These are phyloP conservation scores for Lepidothrix coronata DNA, from an alignment of 2,113 vertebrate species.

Conservation along the genomic window DNA sequence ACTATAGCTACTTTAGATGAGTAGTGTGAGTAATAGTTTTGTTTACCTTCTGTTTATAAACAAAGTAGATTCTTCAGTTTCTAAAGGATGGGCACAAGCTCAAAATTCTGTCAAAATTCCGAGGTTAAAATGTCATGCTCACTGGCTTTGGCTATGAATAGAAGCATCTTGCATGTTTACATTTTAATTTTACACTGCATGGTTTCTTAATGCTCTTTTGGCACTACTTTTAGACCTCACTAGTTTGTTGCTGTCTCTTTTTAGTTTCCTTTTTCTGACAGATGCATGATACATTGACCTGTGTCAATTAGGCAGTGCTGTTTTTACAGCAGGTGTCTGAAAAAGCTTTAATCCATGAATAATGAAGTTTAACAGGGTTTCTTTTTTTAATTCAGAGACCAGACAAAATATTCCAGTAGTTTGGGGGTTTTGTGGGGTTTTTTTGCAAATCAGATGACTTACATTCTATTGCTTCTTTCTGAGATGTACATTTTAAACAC, in stretches of 20 bases:
- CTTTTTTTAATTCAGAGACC: neutral
- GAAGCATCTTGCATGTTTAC: neutral
- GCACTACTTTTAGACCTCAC: neutral
- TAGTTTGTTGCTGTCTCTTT: neutral
- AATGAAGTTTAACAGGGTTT: neutral
- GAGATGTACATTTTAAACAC: neutral
- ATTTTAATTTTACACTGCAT: neutral
- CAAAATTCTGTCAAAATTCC: neutral
- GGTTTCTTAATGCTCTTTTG: conserved; percentile 25
- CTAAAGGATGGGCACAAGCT: neutral
- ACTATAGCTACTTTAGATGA: neutral
- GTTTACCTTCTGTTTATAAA: neutral
- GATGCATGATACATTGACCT: neutral
- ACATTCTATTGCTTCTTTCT: neutral
- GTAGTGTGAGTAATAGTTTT: neutral
- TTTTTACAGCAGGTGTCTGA: neutral
- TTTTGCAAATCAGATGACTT: neutral
- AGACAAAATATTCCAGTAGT: neutral
- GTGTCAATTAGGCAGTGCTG: neutral
- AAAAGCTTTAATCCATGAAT: neutral
- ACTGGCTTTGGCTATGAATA: conserved; percentile 3
- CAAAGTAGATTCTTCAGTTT: neutral
- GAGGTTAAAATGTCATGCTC: neutral
- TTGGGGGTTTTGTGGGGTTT: neutral
- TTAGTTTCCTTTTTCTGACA: neutral